phyloP scores from a whole-genome alignment of 2,113 vertebrate species.

The Vulpes ferrilata region DNA sequence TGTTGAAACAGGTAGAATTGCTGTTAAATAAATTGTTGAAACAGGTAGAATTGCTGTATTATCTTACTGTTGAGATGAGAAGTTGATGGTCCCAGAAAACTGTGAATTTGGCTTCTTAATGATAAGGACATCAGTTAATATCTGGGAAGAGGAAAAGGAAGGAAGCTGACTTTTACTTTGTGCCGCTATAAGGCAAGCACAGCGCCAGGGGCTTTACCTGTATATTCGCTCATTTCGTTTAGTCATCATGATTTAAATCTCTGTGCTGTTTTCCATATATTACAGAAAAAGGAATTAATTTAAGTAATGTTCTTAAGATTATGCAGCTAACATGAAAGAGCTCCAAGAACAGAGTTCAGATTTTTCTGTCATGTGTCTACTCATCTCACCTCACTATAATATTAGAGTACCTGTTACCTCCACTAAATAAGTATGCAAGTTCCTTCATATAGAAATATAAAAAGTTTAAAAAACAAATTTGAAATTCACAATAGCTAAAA shows the following conservation, averaged over 20 bases:
- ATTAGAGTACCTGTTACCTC: neutral
- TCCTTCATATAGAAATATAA: slow-evolving; percentile 9
- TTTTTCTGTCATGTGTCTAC: neutral
- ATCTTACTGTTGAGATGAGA: neutral
- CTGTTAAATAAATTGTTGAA: slow-evolving; percentile 8
- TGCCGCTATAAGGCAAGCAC: neutral
- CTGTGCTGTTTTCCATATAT: neutral
- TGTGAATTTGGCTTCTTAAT: slow-evolving; percentile 34
- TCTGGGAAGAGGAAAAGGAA: neutral
- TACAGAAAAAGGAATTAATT: slow-evolving; percentile 19
- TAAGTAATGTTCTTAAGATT: slow-evolving; percentile 50
- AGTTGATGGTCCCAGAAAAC: neutral
- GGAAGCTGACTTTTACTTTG: neutral
- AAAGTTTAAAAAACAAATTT: neutral
- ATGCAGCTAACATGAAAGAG: slow-evolving; percentile 4
- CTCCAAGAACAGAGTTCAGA: neutral
- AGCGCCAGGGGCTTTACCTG: neutral
- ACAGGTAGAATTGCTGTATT: neutral
- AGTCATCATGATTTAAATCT: slow-evolving; percentile 5
- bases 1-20: neutral
- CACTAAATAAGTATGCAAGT: neutral
- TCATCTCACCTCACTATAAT: neutral
- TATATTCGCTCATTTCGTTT: neutral
- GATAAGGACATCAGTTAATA: neutral
- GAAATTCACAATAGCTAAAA: slow-evolving; percentile 14